Percentiles rank a stretch among this genome's conserved stretches.
Conservation (phyloP, 1,140 invertebrate species). For the Rhizoglyphus robini region DNA sequence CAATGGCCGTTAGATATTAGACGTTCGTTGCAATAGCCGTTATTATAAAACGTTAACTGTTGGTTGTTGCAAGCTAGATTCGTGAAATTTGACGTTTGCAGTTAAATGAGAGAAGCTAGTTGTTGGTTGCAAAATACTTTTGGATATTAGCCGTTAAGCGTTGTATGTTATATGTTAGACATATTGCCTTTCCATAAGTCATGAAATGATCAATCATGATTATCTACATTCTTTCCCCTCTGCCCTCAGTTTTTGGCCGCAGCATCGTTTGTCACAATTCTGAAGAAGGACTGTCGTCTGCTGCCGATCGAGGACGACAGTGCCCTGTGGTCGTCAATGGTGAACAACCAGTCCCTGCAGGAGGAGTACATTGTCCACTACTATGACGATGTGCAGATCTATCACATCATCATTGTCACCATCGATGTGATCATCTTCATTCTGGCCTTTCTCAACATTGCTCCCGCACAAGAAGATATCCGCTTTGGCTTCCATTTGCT, state of each 20-base stretch:
- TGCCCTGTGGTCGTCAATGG: background rate
- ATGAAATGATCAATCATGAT: background rate
- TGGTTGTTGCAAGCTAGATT: no score
- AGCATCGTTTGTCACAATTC: slow-evolving; percentile 10
- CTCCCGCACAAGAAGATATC: slow-evolving; percentile 15
- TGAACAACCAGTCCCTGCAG: background rate
- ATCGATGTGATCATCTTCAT: slow-evolving; percentile 11
- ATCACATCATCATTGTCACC: slow-evolving; percentile 9
- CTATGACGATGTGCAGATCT: slow-evolving; percentile 16
- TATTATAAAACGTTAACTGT: no score
- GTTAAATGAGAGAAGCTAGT: background rate
- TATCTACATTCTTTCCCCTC: no score
- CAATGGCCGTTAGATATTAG: no score
- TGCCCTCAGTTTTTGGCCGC: slow-evolving; percentile 13
- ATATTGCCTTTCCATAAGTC: background rate
- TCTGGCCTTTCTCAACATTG: slow-evolving; percentile 15
- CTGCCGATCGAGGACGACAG: background rate
- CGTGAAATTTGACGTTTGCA: no score
- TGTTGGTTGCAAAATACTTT: no score
- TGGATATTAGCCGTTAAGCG: no score
- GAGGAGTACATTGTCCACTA: slow-evolving; percentile 2
- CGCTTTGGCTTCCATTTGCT: slow-evolving; percentile 18
- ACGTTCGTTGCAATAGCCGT: no score
- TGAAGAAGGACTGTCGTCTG: slow-evolving; percentile 8
- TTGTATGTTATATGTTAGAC: no score